These are phyloP conservation scores for Marasmarcha lunaedactyla DNA, from an alignment of 2,888 invertebrate genomes.

Conservation along the genomic window DNA sequence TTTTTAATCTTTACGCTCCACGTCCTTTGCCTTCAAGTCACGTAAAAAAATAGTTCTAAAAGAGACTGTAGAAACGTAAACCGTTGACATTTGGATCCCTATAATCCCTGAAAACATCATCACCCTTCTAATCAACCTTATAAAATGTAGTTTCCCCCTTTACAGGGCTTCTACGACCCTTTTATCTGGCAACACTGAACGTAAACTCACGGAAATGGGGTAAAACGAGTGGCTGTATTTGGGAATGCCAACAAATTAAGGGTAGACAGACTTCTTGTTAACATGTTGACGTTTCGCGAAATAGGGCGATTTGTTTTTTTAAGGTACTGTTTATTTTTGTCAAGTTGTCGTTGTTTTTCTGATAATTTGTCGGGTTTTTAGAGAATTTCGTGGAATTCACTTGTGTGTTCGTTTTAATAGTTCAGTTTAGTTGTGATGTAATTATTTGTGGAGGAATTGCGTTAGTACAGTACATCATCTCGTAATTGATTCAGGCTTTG, in stretches of 20 bases:
- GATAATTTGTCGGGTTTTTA: background rate
- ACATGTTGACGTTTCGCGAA: slow-evolving; percentile 3
- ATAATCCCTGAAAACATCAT: slow-evolving; percentile 15
- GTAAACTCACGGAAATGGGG: slow-evolving; percentile 29
- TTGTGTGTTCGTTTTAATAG: too few species aligned
- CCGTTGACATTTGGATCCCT: background rate
- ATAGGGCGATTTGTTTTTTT: slow-evolving; percentile 4
- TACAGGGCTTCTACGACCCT: slow-evolving; percentile 31
- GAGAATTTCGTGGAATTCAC: too few species aligned
- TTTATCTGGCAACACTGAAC: slow-evolving; percentile 46
- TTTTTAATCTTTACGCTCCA: slow-evolving; percentile 6
- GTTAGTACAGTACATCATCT: too few species aligned
- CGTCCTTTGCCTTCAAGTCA: slow-evolving; percentile 6
- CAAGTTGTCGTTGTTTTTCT: background rate
- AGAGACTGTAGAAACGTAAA: too few species aligned
- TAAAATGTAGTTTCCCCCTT: slow-evolving; percentile 36
- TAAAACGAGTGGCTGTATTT: background rate
- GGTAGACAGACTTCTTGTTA: slow-evolving; percentile 4
- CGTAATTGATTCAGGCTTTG: too few species aligned
- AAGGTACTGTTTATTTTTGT: background rate
- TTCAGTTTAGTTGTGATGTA: too few species aligned
- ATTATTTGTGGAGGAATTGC: too few species aligned
- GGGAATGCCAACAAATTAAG: slow-evolving; percentile 2
- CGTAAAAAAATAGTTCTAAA: background rate
- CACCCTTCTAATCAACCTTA: slow-evolving; percentile 49